Evolutionary conservation across 2,797 vertebrate species (phyloP), one percentile per base, ranked within the genome.

Genomic region (Channa striata): DNA sequence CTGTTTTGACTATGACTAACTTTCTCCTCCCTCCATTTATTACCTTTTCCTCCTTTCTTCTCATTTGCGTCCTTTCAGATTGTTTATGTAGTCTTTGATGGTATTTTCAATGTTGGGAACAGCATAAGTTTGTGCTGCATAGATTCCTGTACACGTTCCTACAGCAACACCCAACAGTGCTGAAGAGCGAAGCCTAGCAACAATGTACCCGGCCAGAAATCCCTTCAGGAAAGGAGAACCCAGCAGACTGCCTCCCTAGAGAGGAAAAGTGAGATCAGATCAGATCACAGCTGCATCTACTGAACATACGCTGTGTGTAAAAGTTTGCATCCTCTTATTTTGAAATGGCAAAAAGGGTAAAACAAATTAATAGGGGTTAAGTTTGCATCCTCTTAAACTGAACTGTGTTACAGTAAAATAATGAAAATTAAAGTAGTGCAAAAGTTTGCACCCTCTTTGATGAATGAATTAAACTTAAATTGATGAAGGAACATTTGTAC

Each of bases 181-280:
- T 0, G 97, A 96, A 8, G 95, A 94, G 62, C 97, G 96, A 6
- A 98, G 93, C 65, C 92, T 96, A 65, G 97, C 96, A 46, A 99
- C 91, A 21, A 98, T 21, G 68, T 97, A 99, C 14, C 97, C 97
- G 0, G 97, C 95, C 85, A 99, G 84, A 77, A 98, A 98, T 10
- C 97, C 97, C 79, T 98, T 98, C 72, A 99, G 87, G 30, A 99
- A 97, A 1, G 97, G 97, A 13, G 97, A 99, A 0, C 92, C 94
- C 80, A 98, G 85, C 21, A 98, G 74, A 7, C 96, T 96, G 23
- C 95, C 95, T 65, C 97, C 95, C 97, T 99, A 82, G 19, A 36
- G 49, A 34, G 46, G 25, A 58, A 51, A 65, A 5, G 1, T 42
- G 2, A 63, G 17, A 58, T 64, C 40, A 74, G 20, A 57, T 39